phyloP scores from a whole-genome alignment of 2,113 vertebrate species.

The Tragelaphus imberbis region DNA sequence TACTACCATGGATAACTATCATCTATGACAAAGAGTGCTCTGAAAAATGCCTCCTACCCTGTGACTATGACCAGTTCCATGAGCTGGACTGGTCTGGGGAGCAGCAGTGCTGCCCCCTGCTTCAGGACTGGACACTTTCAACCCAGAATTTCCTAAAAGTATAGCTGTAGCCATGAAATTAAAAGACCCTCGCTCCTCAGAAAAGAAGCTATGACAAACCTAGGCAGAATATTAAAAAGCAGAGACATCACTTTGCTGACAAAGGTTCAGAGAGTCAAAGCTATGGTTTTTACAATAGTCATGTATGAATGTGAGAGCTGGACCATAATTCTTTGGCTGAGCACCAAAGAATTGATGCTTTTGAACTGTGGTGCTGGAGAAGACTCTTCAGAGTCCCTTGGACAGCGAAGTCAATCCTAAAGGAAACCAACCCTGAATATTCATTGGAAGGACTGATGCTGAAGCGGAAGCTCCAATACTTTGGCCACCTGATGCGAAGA shows the following conservation, averaged over 20 bases:
- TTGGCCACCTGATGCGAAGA: not conserved
- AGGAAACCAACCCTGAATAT: not conserved
- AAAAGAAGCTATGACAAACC: not conserved
- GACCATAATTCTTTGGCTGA: not conserved
- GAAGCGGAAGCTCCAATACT: not conserved
- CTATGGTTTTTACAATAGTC: not conserved
- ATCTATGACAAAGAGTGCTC: accelerated
- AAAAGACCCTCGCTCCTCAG: not conserved
- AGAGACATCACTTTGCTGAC: not conserved
- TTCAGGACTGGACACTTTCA: not conserved
- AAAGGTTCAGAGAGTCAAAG: not conserved
- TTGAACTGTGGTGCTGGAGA: not conserved
- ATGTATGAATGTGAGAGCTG: not conserved
- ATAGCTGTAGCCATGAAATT: not conserved
- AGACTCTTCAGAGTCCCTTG: not conserved
- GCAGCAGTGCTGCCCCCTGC: not conserved
- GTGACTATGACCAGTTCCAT: accelerated
- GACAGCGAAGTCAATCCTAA: not conserved
- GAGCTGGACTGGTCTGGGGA: not conserved
- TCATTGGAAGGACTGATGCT: not conserved
- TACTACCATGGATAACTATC: not conserved
- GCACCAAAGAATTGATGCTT: not conserved
- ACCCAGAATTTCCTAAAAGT: not conserved
- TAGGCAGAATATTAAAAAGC: not conserved
- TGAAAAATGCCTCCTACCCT: not conserved